A percentile compares a stretch with the other conserved stretches of the same genome.
phyloP scores from a whole-genome alignment of 1,140 invertebrate genomes.

The Listronotus bonariensis region DNA sequence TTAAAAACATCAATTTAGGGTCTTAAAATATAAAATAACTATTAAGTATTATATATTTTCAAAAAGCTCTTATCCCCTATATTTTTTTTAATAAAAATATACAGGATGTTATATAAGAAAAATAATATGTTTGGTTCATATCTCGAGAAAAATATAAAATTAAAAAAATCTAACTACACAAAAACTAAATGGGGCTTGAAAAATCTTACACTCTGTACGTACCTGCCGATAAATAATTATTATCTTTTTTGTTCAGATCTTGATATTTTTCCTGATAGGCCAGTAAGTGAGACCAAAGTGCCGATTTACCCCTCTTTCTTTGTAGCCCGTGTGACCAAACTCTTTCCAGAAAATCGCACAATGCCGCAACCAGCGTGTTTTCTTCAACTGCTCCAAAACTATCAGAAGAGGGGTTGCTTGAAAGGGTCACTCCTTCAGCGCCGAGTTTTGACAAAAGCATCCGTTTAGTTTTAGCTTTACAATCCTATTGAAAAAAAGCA shows the following conservation, averaged over 20 bases:
- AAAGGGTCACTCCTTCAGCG: conserved; percentile 85
- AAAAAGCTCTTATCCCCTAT: too few species aligned
- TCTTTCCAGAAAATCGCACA: conserved; percentile 96
- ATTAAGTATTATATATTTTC: too few species aligned
- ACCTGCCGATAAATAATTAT: conserved; percentile 84
- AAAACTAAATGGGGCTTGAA: too few species aligned
- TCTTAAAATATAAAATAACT: too few species aligned
- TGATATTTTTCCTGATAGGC: conserved; percentile 90
- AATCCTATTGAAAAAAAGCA: conserved; percentile 69
- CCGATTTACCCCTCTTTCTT: conserved; percentile 93
- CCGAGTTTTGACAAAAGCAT: conserved; percentile 99
- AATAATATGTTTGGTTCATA: too few species aligned
- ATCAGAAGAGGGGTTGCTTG: conserved; percentile 63
- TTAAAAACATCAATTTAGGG: too few species aligned
- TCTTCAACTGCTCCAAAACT: conserved; percentile 82
- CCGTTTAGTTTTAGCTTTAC: conserved; percentile 92
- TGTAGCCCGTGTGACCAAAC: conserved; percentile 98
- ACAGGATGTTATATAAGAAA: too few species aligned
- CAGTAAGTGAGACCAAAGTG: conserved; percentile 90
- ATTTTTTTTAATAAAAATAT: too few species aligned
- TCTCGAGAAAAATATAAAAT: too few species aligned
- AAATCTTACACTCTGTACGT: conserved; percentile 39
- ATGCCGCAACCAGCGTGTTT: conserved; percentile 94
- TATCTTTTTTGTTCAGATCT: conserved; percentile 75
- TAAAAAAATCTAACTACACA: too few species aligned